phyloP scores from a whole-genome alignment of 2,888 invertebrate species.

The Plebejus anna region DNA sequence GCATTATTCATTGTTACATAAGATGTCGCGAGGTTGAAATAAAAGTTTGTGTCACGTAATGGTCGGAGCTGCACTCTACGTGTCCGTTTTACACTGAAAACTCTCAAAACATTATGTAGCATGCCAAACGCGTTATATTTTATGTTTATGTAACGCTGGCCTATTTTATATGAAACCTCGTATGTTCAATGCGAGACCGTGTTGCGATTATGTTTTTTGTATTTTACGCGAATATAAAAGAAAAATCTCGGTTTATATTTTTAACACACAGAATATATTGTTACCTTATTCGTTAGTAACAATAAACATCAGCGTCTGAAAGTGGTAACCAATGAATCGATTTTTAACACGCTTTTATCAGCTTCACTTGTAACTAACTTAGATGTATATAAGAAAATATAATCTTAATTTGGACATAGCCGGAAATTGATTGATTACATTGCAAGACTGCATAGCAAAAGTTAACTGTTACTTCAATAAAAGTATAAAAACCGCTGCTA shows the following conservation, averaged over 20 bases:
- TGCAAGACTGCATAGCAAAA: no score
- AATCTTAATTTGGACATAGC: no score
- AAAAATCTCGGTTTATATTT: background rate
- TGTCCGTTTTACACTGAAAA: conserved; percentile 6
- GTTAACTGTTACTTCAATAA: no score
- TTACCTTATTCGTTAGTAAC: background rate
- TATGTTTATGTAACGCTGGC: background rate
- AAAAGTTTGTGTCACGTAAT: conserved; percentile 18
- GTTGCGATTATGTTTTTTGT: background rate
- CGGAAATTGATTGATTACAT: no score
- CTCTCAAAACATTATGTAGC: conserved; percentile 1
- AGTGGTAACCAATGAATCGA: background rate
- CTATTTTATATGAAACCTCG: background rate
- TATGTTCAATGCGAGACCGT: background rate
- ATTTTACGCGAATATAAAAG: background rate
- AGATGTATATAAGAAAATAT: no score
- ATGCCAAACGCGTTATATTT: background rate
- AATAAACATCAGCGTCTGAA: background rate
- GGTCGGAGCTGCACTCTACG: background rate
- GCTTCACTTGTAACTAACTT: no score
- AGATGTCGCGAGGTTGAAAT: conserved; percentile 13
- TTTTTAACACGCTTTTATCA: background rate
- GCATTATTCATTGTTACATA: conserved; percentile 14
- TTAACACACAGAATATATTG: background rate
- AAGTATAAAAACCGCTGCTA: no score